phyloP scores from a whole-genome alignment of 2,797 vertebrate genomes.

The Trachurus trachurus region DNA sequence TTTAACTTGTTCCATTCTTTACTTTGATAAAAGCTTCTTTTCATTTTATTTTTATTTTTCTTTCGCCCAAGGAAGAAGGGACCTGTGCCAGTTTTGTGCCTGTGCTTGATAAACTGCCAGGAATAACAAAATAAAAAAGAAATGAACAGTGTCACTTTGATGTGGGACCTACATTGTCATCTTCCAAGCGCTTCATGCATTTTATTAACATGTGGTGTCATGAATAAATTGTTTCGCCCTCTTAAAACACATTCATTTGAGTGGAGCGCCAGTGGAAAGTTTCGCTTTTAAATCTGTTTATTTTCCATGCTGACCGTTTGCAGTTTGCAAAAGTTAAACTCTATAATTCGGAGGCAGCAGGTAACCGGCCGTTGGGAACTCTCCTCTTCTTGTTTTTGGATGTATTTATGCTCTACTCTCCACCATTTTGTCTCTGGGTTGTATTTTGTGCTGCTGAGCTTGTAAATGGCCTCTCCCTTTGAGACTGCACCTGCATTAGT shows the following conservation, averaged over 20 bases:
- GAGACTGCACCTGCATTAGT: constrained; percentile 81
- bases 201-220: constrained; percentile 45
- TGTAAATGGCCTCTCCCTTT: constrained; percentile 75
- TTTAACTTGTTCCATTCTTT: constrained; percentile 67
- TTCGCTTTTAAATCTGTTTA: constrained; percentile 15
- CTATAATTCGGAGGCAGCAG: constrained; percentile 6
- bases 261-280: constrained; percentile 6
- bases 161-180: constrained; percentile 67
- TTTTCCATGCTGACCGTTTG: background rate
- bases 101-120: constrained; percentile 73
- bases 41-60: no score
- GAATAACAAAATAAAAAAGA: constrained; percentile 30
- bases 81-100: constrained; percentile 65
- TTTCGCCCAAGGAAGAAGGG: constrained; percentile 34
- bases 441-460: constrained; percentile 65
- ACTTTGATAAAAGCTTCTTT: constrained; percentile 69
- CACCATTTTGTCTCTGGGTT: constrained; percentile 70
- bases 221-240: constrained; percentile 54
- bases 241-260: constrained; percentile 3
- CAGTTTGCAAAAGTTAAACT: constrained; percentile 1
- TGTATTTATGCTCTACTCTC: constrained; percentile 33
- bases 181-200: constrained; percentile 39
- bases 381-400: constrained; percentile 32
- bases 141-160: constrained; percentile 65
- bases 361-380: constrained; percentile 10